A percentile compares a stretch with the other conserved stretches of the same genome.
phyloP scores from a whole-genome alignment of 1,140 invertebrate species.

The Dendroctonus valens region DNA sequence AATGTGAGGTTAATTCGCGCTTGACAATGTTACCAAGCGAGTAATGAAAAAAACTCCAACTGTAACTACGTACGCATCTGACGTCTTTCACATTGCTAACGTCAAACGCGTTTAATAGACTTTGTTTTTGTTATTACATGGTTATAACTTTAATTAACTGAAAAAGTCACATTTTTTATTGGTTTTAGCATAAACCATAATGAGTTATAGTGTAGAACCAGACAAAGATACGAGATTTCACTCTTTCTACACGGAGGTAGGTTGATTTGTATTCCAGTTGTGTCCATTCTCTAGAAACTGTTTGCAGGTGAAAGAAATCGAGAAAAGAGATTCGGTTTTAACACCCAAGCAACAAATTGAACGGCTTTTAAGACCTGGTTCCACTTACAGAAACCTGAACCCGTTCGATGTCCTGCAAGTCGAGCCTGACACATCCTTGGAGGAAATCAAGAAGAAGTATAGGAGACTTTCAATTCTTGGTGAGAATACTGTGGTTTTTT shows the following conservation, averaged over 20 bases:
- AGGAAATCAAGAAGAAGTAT: constrained; percentile 97
- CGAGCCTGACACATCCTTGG: constrained; percentile 82
- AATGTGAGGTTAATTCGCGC: too few relatives aligned
- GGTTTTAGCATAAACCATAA: too few relatives aligned
- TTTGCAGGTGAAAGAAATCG: constrained; percentile 90
- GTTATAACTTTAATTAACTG: too few relatives aligned
- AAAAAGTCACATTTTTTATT: too few relatives aligned
- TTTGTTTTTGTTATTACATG: too few relatives aligned
- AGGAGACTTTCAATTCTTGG: constrained; percentile 74
- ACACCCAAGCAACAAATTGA: constrained; percentile 96
- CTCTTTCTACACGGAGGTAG: constrained; percentile 67
- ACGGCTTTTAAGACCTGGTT: constrained; percentile 85
- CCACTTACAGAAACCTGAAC: constrained; percentile 95
- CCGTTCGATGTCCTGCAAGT: constrained; percentile 95
- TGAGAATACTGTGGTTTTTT: neutral
- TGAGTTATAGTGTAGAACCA: neutral
- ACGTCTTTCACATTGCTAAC: too few relatives aligned
- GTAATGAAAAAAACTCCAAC: too few relatives aligned
- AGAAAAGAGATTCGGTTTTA: constrained; percentile 85
- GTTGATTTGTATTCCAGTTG: constrained; percentile 26
- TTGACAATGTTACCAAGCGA: too few relatives aligned
- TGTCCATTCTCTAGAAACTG: constrained; percentile 1
- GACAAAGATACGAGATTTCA: constrained; percentile 63
- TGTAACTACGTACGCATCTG: too few relatives aligned
- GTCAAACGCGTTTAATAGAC: too few relatives aligned